These are phyloP conservation scores for Dicaeum eximium DNA, from an alignment of 2,113 vertebrate species.

Conservation along the genomic window DNA sequence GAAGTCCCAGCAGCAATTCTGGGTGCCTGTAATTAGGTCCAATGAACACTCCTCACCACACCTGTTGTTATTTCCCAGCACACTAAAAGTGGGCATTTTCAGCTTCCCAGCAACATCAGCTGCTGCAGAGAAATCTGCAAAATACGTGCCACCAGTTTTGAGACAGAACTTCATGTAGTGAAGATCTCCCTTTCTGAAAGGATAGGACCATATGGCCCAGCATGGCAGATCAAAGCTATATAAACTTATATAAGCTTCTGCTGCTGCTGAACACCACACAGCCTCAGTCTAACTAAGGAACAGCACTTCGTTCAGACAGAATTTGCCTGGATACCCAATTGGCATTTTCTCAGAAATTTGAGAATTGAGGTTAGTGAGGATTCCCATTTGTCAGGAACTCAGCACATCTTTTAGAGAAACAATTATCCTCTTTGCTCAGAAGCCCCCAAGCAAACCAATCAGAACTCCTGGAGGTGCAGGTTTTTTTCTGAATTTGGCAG, in stretches of 20 bases:
- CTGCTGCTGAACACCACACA: background rate
- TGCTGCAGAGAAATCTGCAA: background rate
- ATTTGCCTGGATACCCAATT: background rate
- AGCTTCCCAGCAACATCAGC: background rate
- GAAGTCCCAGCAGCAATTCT: background rate
- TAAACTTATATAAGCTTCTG: slow-evolving; percentile 12
- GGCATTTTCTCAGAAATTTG: background rate
- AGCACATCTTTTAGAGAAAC: background rate
- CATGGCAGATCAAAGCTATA: background rate
- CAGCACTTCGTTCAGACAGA: background rate
- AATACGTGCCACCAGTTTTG: background rate
- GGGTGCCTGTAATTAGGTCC: background rate
- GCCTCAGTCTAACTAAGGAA: background rate
- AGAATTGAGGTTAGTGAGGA: background rate
- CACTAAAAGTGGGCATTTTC: background rate
- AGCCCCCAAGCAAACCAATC: background rate
- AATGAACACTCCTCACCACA: background rate
- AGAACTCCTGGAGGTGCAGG: background rate
- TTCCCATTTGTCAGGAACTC: background rate
- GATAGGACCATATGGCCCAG: slow-evolving; percentile 1
- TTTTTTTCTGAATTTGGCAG: background rate
- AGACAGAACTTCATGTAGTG: background rate
- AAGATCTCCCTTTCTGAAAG: slow-evolving; percentile 12
- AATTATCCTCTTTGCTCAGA: background rate
- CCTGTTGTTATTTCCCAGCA: background rate